Percentiles rank a stretch among this genome's conserved stretches.
These are phyloP conservation scores for Lycaena phlaeas DNA, from an alignment of 2,888 invertebrate species.

Conservation along the genomic window DNA sequence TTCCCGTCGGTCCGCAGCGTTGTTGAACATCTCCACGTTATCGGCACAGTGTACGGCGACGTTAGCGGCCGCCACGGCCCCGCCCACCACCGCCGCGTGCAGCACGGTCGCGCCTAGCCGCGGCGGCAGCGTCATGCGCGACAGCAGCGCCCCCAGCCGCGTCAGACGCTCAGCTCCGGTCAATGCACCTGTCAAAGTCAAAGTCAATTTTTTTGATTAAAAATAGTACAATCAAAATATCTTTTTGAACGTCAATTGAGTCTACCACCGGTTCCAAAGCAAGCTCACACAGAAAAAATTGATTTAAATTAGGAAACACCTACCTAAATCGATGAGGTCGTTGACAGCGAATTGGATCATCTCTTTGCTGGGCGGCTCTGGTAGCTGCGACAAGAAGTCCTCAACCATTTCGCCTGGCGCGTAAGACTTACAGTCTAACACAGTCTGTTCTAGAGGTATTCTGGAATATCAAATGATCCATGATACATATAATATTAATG, in stretches of 20 bases:
- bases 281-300: conserved; percentile 10
- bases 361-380: conserved; percentile 72
- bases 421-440: conserved; percentile 76
- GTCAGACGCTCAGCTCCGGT: conserved; percentile 75
- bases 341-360: conserved; percentile 71
- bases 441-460: conserved; percentile 70
- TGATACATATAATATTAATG: not conserved
- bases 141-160: conserved; percentile 70
- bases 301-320: conserved; percentile 17
- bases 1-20: conserved; percentile 56
- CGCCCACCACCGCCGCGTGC: conserved; percentile 67
- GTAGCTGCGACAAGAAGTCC: conserved; percentile 74
- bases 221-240: too few relatives aligned
- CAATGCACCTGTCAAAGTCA: conserved; percentile 71
- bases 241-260: too few relatives aligned
- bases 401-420: conserved; percentile 69
- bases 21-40: conserved; percentile 67
- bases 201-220: too few relatives aligned
- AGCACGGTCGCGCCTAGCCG: conserved; percentile 74
- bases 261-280: too few relatives aligned
- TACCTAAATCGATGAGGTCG: conserved; percentile 73
- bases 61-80: conserved; percentile 47
- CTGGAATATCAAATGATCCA: conserved; percentile 26
- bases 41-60: conserved; percentile 40
- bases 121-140: conserved; percentile 73